Evolutionary conservation across 1,140 invertebrate species (phyloP).

Genomic region (Conus betulinus): DNA sequence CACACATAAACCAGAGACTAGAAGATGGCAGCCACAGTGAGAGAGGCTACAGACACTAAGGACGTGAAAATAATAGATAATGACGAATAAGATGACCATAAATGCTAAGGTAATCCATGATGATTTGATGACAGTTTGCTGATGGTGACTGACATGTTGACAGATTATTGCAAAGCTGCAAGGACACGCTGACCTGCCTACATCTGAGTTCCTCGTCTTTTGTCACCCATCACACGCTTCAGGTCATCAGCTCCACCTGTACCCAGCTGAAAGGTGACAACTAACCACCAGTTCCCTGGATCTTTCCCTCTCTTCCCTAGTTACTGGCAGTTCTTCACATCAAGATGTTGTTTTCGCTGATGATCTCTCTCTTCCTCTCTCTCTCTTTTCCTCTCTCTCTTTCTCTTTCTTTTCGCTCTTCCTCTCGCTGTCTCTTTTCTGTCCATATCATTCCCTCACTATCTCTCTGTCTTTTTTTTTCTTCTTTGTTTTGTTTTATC

Average conservation of each 20-base stretch:
- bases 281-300: not conserved
- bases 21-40: too few species aligned
- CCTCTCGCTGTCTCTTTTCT: not conserved
- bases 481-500: not conserved
- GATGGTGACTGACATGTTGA: slow-evolving; percentile 16
- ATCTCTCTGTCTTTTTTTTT: not conserved
- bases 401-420: not conserved
- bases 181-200: slow-evolving; percentile 82
- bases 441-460: not conserved
- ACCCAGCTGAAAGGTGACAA: slow-evolving; percentile 83
- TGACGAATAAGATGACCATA: too few species aligned
- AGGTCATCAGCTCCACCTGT: slow-evolving; percentile 81
- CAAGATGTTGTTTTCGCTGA: too few species aligned
- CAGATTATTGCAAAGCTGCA: slow-evolving; percentile 84
- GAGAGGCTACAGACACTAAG: too few species aligned
- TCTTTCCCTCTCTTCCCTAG: not conserved
- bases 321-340: too few species aligned
- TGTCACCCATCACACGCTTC: slow-evolving; percentile 80
- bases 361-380: not conserved
- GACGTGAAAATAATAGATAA: too few species aligned
- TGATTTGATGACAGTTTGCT: too few species aligned
- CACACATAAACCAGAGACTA: too few species aligned
- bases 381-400: not conserved
- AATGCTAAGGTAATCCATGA: too few species aligned
- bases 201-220: slow-evolving; percentile 86